phyloP scores from a whole-genome alignment of 2,888 invertebrate species.

The Idaea aversata region DNA sequence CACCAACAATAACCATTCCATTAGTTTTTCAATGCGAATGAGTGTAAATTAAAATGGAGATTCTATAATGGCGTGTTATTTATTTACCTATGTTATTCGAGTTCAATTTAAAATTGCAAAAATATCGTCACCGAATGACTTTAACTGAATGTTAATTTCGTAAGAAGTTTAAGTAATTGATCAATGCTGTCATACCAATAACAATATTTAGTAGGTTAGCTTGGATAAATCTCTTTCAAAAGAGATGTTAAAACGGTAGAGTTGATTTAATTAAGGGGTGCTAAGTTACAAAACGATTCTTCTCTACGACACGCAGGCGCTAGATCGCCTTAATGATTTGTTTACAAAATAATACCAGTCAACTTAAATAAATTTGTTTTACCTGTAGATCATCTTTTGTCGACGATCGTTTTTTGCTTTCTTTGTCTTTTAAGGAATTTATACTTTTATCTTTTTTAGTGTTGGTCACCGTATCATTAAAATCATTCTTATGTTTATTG shows the following conservation, averaged over 20 bases:
- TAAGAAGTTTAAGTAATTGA: too few relatives aligned
- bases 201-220: too few relatives aligned
- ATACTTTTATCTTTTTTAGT: constrained; percentile 61
- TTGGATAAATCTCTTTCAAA: too few relatives aligned
- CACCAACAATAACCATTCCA: constrained; percentile 55
- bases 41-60: constrained; percentile 52
- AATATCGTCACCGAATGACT: constrained; percentile 20
- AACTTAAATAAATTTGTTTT: constrained; percentile 21
- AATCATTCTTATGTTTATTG: constrained; percentile 79
- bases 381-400: constrained; percentile 63
- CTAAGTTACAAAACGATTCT: too few relatives aligned
- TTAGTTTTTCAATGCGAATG: constrained; percentile 59
- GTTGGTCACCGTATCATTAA: constrained; percentile 71
- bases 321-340: too few relatives aligned
- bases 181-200: too few relatives aligned
- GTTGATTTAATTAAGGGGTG: too few relatives aligned
- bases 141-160: too few relatives aligned
- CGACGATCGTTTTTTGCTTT: constrained; percentile 50
- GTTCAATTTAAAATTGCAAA: constrained; percentile 40
- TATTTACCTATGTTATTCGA: constrained; percentile 32
- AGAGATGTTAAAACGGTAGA: too few relatives aligned
- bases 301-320: too few relatives aligned
- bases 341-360: constrained; percentile 4
- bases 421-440: constrained; percentile 60
- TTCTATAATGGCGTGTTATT: constrained; percentile 40